These are phyloP conservation scores for Hirudinaria manillensis DNA, from an alignment of 2,888 invertebrate species.

Conservation along the genomic window DNA sequence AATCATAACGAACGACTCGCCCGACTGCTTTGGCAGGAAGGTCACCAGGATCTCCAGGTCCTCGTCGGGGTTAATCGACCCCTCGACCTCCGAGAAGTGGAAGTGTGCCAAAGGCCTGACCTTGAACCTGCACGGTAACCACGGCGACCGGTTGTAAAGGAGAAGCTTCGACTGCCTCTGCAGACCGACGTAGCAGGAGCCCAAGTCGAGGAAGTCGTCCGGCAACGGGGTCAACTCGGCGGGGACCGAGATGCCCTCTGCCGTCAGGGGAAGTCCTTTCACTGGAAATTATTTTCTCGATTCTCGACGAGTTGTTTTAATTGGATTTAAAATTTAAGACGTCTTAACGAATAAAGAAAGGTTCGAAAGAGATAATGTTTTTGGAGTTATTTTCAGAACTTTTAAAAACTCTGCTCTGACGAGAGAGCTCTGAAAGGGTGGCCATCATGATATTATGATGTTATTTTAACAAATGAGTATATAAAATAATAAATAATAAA, in stretches of 20 bases:
- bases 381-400: too few species aligned
- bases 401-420: too few species aligned
- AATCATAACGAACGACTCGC: background rate
- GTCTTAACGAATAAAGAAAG: too few species aligned
- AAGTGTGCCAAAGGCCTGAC: conserved; percentile 15
- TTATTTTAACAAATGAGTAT: too few species aligned
- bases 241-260: background rate
- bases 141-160: conserved; percentile 3
- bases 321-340: too few species aligned
- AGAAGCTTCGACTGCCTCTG: background rate
- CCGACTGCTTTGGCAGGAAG: conserved; percentile 18
- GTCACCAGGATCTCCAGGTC: background rate
- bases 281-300: too few species aligned
- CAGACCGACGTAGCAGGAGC: background rate
- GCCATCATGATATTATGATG: too few species aligned
- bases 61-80: background rate
- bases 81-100: background rate
- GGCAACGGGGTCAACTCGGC: background rate
- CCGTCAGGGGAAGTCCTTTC: too few species aligned
- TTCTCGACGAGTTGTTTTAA: too few species aligned
- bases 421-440: too few species aligned
- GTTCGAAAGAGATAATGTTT: too few species aligned
- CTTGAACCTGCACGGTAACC: background rate
- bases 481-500: too few species aligned
- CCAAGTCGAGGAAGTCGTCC: conserved; percentile 7